phyloP scores from a whole-genome alignment of 35 echinoderm and acorn worm genomes.

The Apostichopus japonicus region DNA sequence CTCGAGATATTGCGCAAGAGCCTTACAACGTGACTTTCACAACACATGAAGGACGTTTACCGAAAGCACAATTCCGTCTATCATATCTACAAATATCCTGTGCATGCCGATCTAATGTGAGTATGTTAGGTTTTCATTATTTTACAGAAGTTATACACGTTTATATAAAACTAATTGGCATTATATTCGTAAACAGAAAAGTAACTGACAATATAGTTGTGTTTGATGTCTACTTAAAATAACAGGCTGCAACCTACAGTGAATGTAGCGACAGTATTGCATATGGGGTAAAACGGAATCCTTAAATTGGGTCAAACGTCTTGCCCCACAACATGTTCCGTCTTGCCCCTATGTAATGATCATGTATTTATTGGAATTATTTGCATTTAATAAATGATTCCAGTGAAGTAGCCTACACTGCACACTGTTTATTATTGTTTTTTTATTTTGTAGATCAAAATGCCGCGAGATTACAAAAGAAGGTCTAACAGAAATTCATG shows the following conservation, averaged over 20 bases:
- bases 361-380: neutral
- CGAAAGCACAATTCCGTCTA: neutral
- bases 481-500: conserved; percentile 25
- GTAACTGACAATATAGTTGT: conserved; percentile 15
- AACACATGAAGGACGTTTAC: neutral
- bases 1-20: conserved; percentile 22
- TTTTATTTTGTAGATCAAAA: neutral
- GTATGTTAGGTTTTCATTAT: conserved; percentile 21
- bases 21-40: neutral
- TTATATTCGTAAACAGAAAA: conserved; percentile 3
- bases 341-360: conserved; percentile 15
- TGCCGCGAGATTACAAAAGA: neutral
- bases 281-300: conserved; percentile 25
- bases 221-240: neutral
- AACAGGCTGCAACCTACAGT: neutral
- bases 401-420: neutral
- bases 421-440: neutral
- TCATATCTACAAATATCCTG: neutral
- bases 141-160: neutral
- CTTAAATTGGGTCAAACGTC: conserved; percentile 13
- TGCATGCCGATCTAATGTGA: neutral
- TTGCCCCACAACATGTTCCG: conserved; percentile 26
- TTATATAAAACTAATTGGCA: conserved; percentile 2
- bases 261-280: neutral
- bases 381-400: neutral